Base-by-base conservation (phyloP, 2,888 invertebrate species). In the Dicyrtoma fusca region DNA sequence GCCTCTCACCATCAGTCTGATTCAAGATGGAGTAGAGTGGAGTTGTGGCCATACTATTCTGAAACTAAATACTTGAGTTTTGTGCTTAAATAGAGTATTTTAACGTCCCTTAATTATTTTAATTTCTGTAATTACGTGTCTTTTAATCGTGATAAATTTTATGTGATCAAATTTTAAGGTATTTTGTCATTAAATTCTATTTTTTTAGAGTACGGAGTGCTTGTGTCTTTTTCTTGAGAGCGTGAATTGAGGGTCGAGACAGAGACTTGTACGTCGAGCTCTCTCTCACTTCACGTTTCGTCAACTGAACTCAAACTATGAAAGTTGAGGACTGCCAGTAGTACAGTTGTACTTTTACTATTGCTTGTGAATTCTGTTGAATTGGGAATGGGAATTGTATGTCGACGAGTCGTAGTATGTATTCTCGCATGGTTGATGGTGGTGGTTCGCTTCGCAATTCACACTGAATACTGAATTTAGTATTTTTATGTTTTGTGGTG, bases 11-110 rank as follows among this genome's bases (percentile, higher is more conserved):
- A 51, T 53, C 65, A 65, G 49, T 65, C 21, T 49, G 17, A 26
- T 65, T 45, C 65, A 65, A 65, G 53, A 65, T 65, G 65, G 65
- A 65, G 65, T 65, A 65, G 65, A 26, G 65, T 23, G 13, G 10
- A 13, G 61, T 14, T 26, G 10, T 17, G 34, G n/a, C 25, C 13
- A 19, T 14, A 26, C 25, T 13, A 61, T 34, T 61, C 61, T 26
- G 13, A 3, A n/a, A 14, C 17, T 17, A 61, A 23, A 21, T 14
- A 1, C 6, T 47, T 23, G 10, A 49, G 49, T 53, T 49, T 65
- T 49, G n/a, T 19, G 25, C 65, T 8, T 19, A 49, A 61, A 14
- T 42, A 8, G 1, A 14, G 10, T 14, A 5, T 61, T 61, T 61
- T 44, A 5, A 11, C 49, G 44, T 61, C 17, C 4, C 2, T 34